These are phyloP conservation scores for Brachionus manjavacas DNA, from an alignment of 1,140 invertebrate genomes.

Conservation along the genomic window DNA sequence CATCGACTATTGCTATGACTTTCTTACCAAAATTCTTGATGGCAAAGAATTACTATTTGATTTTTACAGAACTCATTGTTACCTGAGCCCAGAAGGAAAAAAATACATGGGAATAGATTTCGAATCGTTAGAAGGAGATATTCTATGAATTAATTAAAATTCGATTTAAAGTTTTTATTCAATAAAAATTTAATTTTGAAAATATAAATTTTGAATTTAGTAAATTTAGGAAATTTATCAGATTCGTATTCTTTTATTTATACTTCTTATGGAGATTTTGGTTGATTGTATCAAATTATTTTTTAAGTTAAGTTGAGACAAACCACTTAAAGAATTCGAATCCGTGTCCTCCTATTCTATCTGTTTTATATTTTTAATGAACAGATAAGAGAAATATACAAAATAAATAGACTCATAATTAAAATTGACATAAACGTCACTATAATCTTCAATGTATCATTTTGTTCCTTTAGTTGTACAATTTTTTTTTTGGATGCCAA, in stretches of 20 bases:
- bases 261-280: not conserved
- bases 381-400: not conserved
- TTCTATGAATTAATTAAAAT: not conserved
- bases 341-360: not conserved
- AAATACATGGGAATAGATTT: not conserved
- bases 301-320: not conserved
- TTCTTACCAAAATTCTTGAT: not conserved
- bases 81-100: not conserved
- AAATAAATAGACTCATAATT: not conserved
- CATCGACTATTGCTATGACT: not conserved
- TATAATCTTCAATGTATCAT: not conserved
- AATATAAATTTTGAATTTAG: not conserved
- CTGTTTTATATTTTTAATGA: not conserved
- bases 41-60: not conserved
- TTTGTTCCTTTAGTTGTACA: not conserved
- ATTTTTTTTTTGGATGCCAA: not conserved
- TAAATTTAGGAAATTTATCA: not conserved
- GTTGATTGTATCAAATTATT: not conserved
- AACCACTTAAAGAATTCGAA: not conserved
- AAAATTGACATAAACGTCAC: not conserved
- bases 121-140: not conserved
- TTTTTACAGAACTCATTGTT: not conserved
- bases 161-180: not conserved
- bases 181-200: not conserved
- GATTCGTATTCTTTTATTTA: not conserved